phyloP scores from a whole-genome alignment of 1,140 invertebrate genomes.

The Pseudoatta argentina region DNA sequence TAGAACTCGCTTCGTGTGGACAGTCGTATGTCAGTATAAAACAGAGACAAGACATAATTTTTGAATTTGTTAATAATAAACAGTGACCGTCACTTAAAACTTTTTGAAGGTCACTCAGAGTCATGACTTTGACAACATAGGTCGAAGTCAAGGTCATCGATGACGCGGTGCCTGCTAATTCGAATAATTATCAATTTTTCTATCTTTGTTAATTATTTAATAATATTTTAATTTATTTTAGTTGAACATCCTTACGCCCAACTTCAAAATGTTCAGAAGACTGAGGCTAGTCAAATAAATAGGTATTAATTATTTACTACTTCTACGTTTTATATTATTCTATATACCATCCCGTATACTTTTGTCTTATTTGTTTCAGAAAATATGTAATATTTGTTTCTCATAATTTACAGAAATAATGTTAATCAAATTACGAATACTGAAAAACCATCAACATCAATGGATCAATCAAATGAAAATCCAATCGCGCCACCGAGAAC shows the following conservation, averaged over 20 bases:
- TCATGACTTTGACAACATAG: too few relatives aligned
- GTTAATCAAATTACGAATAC: conserved; percentile 71
- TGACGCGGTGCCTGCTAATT: too few relatives aligned
- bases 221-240: conserved; percentile 69
- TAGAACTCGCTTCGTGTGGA: too few relatives aligned
- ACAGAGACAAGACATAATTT: too few relatives aligned
- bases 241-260: conserved; percentile 91
- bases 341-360: background rate
- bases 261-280: conserved; percentile 86
- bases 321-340: background rate
- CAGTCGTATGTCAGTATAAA: too few relatives aligned
- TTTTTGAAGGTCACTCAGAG: too few relatives aligned
- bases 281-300: conserved; percentile 78
- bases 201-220: background rate
- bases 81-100: too few relatives aligned
- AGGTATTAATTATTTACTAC: conserved; percentile 72
- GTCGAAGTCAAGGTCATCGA: too few relatives aligned
- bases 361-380: background rate
- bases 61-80: too few relatives aligned
- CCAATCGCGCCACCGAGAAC: conserved; percentile 85
- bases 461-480: conserved; percentile 73
- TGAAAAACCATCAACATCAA: conserved; percentile 73
- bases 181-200: background rate
- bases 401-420: conserved; percentile 70
- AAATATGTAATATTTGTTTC: background rate